These are phyloP conservation scores for Glaucopsyche alexis DNA, from an alignment of 2,888 invertebrate species.

Conservation along the genomic window DNA sequence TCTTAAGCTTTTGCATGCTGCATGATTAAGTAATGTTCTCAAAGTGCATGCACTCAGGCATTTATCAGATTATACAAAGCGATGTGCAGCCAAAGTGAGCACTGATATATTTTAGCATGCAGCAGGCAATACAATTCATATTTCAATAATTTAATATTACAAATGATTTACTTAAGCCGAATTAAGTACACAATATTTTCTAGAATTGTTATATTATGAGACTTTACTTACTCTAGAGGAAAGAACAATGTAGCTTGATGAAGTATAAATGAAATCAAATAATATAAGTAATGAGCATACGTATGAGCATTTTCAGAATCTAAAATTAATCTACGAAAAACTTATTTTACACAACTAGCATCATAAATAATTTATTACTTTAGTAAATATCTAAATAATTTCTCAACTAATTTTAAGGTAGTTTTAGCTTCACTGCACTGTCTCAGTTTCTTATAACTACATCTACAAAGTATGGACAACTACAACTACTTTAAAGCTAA, in stretches of 20 bases:
- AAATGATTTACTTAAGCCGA: conserved; percentile 30
- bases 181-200: conserved; percentile 31
- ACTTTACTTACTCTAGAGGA: conserved; percentile 54
- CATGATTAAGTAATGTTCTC: conserved; percentile 61
- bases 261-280: conserved; percentile 43
- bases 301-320: conserved; percentile 54
- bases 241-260: conserved; percentile 50
- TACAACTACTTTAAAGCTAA: conserved; percentile 74
- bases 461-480: conserved; percentile 65
- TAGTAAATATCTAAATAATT: conserved; percentile 51
- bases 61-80: conserved; percentile 38
- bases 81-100: conserved; percentile 43
- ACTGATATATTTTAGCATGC: conserved; percentile 63
- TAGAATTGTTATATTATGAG: conserved; percentile 33
- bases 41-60: conserved; percentile 61
- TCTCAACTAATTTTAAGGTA: conserved; percentile 50
- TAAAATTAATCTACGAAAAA: conserved; percentile 56
- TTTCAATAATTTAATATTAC: conserved; percentile 39
- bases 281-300: conserved; percentile 50
- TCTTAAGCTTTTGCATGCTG: conserved; percentile 76
- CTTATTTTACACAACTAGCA: conserved; percentile 61
- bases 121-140: conserved; percentile 66
- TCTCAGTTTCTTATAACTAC: conserved; percentile 67
- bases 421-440: conserved; percentile 58
- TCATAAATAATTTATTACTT: conserved; percentile 51